These are phyloP conservation scores for Mesaphorura yosii DNA, from an alignment of 1,140 invertebrate species.

Conservation along the genomic window DNA sequence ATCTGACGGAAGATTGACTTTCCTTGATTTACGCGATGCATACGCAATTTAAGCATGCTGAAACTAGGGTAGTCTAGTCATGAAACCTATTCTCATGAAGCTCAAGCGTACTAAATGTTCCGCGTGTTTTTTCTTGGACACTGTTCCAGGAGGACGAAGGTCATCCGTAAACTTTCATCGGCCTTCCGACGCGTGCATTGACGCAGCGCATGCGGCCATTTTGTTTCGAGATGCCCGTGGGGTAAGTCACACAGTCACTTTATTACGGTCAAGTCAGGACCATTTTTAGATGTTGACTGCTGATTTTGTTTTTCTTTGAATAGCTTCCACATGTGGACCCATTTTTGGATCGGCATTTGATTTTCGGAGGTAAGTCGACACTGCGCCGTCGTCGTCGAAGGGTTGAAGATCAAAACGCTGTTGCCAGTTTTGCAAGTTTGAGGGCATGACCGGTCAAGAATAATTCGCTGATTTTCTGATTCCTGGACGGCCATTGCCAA, in stretches of 20 bases:
- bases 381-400: not conserved
- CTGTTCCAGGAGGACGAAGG: constrained; percentile 25
- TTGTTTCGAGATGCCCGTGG: constrained; percentile 76
- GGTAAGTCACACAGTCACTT: constrained; percentile 46
- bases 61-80: not conserved
- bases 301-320: constrained; percentile 40
- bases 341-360: constrained; percentile 69
- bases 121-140: not conserved
- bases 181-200: constrained; percentile 52
- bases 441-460: not conserved
- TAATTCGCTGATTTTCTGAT: not conserved
- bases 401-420: not conserved
- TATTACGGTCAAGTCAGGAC: not conserved
- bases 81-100: not conserved
- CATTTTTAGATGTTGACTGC: constrained; percentile 6
- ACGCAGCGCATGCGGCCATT: constrained; percentile 74
- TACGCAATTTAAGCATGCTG: too few relatives aligned
- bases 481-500: not conserved
- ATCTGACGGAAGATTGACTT: too few relatives aligned
- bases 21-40: too few relatives aligned
- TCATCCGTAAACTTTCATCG: constrained; percentile 40
- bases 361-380: constrained; percentile 50
- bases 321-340: constrained; percentile 78
- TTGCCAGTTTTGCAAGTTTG: not conserved
- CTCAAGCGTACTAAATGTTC: not conserved